These are phyloP conservation scores for Drosophila pegasa DNA, from an alignment of 2,888 invertebrate species.

Conservation along the genomic window DNA sequence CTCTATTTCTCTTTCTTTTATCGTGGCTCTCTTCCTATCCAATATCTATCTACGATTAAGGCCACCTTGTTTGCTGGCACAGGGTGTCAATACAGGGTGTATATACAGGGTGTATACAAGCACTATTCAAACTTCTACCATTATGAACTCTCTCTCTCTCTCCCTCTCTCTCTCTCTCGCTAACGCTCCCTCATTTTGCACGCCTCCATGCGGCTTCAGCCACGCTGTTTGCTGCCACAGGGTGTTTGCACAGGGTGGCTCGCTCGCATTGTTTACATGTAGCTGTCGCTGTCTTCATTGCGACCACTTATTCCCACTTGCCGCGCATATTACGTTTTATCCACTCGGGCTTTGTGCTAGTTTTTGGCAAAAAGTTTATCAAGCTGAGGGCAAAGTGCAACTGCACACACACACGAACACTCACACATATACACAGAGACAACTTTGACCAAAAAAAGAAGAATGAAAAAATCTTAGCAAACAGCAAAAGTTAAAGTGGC, in stretches of 20 bases:
- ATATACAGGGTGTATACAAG: not conserved
- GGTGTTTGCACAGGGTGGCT: slow-evolving; percentile 9
- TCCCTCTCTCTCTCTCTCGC: not conserved
- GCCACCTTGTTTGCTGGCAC: too few species aligned
- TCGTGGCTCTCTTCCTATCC: too few species aligned
- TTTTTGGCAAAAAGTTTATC: slow-evolving; percentile 67
- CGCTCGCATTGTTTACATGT: slow-evolving; percentile 2
- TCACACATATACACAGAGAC: slow-evolving; percentile 17
- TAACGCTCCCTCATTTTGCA: not conserved
- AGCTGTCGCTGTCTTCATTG: slow-evolving; percentile 30
- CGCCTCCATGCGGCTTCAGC: too few species aligned
- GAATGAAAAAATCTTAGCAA: slow-evolving; percentile 66
- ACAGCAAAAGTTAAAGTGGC: slow-evolving; percentile 73
- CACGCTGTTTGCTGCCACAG: not conserved
- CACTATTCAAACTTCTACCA: not conserved
- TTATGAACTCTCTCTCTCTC: not conserved
- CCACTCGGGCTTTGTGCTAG: slow-evolving; percentile 34
- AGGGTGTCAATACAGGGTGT: not conserved
- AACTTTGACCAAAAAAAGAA: slow-evolving; percentile 37
- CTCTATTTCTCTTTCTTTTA: not conserved
- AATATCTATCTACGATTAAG: too few species aligned
- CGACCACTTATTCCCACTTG: slow-evolving; percentile 44
- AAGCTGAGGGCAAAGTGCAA: slow-evolving; percentile 48
- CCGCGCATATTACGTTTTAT: slow-evolving; percentile 13
- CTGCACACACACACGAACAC: slow-evolving; percentile 33